Conservation (phyloP, 2,888 invertebrate species). For the Cynaeus angustus region DNA sequence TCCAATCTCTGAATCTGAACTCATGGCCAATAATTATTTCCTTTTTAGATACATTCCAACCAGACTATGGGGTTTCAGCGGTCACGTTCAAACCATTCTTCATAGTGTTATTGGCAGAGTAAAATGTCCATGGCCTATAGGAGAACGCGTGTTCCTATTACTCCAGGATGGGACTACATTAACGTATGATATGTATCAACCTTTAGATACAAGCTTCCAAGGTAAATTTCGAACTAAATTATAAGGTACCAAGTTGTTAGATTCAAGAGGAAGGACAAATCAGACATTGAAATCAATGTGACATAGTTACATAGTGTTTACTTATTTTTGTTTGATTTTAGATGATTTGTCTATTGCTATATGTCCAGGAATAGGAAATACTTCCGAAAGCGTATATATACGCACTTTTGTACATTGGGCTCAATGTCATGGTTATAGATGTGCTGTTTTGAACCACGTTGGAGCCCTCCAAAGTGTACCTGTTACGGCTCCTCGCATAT, state of each 20-base stretch:
- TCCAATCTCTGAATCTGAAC: too few species aligned
- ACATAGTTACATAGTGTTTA: slow-evolving; percentile 8
- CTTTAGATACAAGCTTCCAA: slow-evolving; percentile 81
- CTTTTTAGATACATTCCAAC: slow-evolving; percentile 87
- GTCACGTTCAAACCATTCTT: slow-evolving; percentile 94
- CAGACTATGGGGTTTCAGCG: slow-evolving; percentile 95
- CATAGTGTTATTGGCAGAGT: slow-evolving; percentile 92
- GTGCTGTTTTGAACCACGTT: slow-evolving; percentile 95
- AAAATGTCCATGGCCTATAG: slow-evolving; percentile 91
- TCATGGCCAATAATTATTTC: too few species aligned
- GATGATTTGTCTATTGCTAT: slow-evolving; percentile 92
- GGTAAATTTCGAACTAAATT: slow-evolving; percentile 70
- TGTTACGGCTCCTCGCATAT: slow-evolving; percentile 91
- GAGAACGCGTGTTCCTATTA: slow-evolving; percentile 84
- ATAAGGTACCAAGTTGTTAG: background rate
- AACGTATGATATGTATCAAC: slow-evolving; percentile 94
- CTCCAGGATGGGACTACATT: slow-evolving; percentile 90
- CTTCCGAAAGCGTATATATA: slow-evolving; percentile 95
- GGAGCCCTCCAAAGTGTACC: slow-evolving; percentile 90
- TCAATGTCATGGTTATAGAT: slow-evolving; percentile 92
- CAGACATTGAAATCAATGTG: slow-evolving; percentile 4
- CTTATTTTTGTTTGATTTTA: slow-evolving; percentile 68
- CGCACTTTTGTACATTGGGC: slow-evolving; percentile 94
- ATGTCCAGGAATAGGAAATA: slow-evolving; percentile 95
- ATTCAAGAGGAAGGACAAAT: background rate